Evolutionary conservation across 92 coral and sea anemone genomes (phyloP), one percentile per base, ranked within the genome.

Genomic region (Bergia puertoricense): DNA sequence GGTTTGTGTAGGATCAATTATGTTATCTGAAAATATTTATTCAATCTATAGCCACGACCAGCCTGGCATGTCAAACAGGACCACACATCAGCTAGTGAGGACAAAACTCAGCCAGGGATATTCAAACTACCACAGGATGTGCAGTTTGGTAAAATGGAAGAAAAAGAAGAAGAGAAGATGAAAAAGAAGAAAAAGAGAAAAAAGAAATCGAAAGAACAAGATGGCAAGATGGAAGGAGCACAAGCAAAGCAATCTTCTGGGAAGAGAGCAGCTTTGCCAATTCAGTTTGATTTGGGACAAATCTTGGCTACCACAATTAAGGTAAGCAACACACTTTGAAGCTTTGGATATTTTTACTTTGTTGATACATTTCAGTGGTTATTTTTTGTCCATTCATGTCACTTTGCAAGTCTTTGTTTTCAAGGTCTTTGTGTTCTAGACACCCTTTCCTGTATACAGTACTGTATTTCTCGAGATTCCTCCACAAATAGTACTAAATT

Each of bases 211-310:
- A 88, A 86, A 59, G 89, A 88, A 37, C 74, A 88, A 4, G 37
- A 76, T 8, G 80, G 80, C 15, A 88, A 79, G 45, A 81, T 71
- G 39, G 75, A 36, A 75, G n/a, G 77, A 15, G 73, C 86, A 40
- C 85, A 89, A 76, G 83, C 85, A 44, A 86, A 30, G 38, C 67
- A 54, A 8, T 77, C 93, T 14, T 14, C 95, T 37, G 93, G 88
- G 59, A 96, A 96, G 90, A 94, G 93, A 74, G 91, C 99, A 6
- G 90, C 94, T 36, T 88, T 91, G 86, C 94, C 95, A 4, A 81
- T 96, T 54, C 90, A 90, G 88, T 91, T 96, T 82, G 99, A 96
- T 81, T 85, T 96, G 56, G 96, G 95, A 72, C 90, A 91, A 69
- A 86, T 93, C 88, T 86, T 94, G 42, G 90, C 92, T 36, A 79